These are phyloP conservation scores for Caenorhabditis uteleia DNA, from an alignment of 2,888 invertebrate species.

Conservation along the genomic window DNA sequence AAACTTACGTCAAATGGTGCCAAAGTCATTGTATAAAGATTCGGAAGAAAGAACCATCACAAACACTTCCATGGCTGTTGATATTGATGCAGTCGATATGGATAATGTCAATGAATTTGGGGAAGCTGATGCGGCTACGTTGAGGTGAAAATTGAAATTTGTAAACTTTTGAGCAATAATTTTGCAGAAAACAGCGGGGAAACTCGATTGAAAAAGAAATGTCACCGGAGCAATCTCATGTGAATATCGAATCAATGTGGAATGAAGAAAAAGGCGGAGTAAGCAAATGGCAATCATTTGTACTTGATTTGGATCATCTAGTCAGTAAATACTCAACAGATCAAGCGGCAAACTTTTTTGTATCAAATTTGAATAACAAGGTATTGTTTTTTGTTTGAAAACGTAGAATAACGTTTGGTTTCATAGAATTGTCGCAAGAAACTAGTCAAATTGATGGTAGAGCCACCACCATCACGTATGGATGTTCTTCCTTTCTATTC, in stretches of 20 bases:
- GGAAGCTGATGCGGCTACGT: background rate
- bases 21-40: constrained; percentile 48
- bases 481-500: constrained; percentile 65
- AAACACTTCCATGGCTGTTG: constrained; percentile 24
- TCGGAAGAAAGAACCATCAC: constrained; percentile 39
- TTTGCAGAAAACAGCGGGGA: too few relatives aligned
- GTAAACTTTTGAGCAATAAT: too few relatives aligned
- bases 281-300: constrained; percentile 45
- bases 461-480: constrained; percentile 41
- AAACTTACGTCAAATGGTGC: constrained; percentile 46
- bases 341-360: constrained; percentile 58
- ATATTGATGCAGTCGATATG: constrained; percentile 44
- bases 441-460: constrained; percentile 52
- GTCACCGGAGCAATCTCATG: background rate
- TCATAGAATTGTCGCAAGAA: constrained; percentile 53
- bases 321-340: constrained; percentile 65
- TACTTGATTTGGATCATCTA: constrained; percentile 52
- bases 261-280: constrained; percentile 32
- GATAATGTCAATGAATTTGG: constrained; percentile 38
- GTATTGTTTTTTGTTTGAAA: constrained; percentile 9
- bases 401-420: background rate
- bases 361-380: constrained; percentile 51
- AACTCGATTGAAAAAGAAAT: background rate
- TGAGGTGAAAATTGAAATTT: background rate
- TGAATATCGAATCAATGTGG: too few relatives aligned